phyloP scores from a whole-genome alignment of 2,888 invertebrate species.

The Calameuta idolon region DNA sequence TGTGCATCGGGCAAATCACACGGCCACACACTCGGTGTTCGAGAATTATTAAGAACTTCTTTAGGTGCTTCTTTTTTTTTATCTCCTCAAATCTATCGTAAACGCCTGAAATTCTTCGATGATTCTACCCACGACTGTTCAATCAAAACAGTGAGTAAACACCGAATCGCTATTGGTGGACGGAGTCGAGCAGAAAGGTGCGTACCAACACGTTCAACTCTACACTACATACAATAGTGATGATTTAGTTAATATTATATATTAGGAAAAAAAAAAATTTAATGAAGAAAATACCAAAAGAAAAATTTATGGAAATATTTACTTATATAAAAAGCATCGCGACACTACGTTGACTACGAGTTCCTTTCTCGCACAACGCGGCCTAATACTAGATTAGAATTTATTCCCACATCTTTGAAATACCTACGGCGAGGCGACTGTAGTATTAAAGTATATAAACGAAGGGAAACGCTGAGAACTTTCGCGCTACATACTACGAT shows the following conservation, averaged over 20 bases:
- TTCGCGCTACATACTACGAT: neutral
- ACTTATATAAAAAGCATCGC: neutral
- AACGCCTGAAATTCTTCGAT: neutral
- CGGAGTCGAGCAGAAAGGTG: constrained; percentile 48
- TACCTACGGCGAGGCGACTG: neutral
- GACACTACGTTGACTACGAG: neutral
- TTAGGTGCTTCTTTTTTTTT: neutral
- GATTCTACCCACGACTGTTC: neutral
- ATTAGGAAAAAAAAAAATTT: neutral
- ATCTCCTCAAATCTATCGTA: neutral
- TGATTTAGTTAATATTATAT: neutral
- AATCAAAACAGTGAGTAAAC: neutral
- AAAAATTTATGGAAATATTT: neutral
- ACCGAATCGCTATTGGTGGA: constrained; percentile 31
- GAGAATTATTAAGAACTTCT: neutral
- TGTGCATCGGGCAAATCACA: neutral
- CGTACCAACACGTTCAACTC: neutral
- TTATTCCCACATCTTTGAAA: neutral
- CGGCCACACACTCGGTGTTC: neutral
- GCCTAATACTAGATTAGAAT: neutral
- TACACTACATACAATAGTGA: neutral
- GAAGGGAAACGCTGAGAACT: neutral
- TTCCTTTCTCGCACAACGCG: neutral
- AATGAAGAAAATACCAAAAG: neutral
- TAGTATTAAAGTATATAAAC: neutral